Percentiles rank a stretch among this genome's conserved stretches.
phyloP scores from a whole-genome alignment of 2,797 vertebrate species.

The Microcaecilia unicolor region DNA sequence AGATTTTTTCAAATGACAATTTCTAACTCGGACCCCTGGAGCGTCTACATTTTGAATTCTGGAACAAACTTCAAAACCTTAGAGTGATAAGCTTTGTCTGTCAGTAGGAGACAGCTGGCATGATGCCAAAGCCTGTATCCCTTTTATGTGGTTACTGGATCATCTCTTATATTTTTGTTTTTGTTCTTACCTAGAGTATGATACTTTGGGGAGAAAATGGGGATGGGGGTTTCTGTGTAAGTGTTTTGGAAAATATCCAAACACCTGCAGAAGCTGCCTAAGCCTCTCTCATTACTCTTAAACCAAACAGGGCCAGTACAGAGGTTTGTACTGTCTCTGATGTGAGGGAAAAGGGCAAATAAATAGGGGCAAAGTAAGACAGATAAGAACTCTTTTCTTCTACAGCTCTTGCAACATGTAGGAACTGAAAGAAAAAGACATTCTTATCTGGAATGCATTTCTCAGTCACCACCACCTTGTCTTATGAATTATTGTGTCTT shows the following conservation, averaged over 20 bases:
- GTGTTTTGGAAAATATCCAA: background rate
- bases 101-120: slow-evolving; percentile 58
- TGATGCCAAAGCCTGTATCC: slow-evolving; percentile 18
- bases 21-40: slow-evolving; percentile 36
- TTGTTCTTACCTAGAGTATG: background rate
- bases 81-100: slow-evolving; percentile 65
- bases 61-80: slow-evolving; percentile 58
- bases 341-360: background rate
- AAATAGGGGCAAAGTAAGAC: too few relatives aligned
- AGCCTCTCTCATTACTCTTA: background rate
- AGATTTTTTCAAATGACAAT: slow-evolving; percentile 20
- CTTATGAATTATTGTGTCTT: too few relatives aligned
- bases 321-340: background rate
- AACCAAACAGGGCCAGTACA: background rate
- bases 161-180: background rate
- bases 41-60: slow-evolving; percentile 65
- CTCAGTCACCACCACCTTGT: too few relatives aligned
- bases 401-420: too few relatives aligned
- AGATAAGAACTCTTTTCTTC: too few relatives aligned
- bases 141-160: background rate
- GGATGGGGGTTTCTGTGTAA: background rate
- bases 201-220: slow-evolving; percentile 1
- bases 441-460: too few relatives aligned
- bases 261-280: slow-evolving; percentile 1
- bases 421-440: too few relatives aligned